Evolutionary conservation across 2,797 vertebrate species (phyloP), one percentile per base, ranked within the genome.

Genomic region (Sebastes iracundus): DNA sequence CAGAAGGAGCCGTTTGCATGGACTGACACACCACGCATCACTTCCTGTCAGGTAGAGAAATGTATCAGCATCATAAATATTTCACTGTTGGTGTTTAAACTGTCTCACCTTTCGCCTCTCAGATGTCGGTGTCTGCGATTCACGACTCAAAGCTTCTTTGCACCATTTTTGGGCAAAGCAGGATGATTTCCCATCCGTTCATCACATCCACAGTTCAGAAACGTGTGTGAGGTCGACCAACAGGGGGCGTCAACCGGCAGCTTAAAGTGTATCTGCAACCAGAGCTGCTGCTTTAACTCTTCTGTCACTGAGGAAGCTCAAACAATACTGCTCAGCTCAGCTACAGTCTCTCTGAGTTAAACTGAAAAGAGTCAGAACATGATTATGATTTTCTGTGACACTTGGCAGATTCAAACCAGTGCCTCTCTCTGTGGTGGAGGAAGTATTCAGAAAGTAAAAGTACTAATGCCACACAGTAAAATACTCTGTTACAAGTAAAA

Each of bases 221-320:
- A 8, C 32, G 1, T 67, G 33, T 23, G 38, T 55, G 35, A 11
- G 7, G 69, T 5, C 14, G 49, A 72, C 92, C 94, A 92, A 91
- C 77, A 95, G 94, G 91, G 91, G 94, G 93, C 90, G 58, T 83
- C 83, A 91, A 83, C 69, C 52, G 79, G 80, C 81, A 90, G 92
- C 72, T 69, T 68, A 73, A 87, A 1, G 20, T 20, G 22, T 7
- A 7, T 9, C 30, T 60, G 58, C 23, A 5, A 32, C 28, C 66
- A 8, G 30, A 42, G 79, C 65, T 68, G 66, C 71, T 62, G 72
- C 18, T 71, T 72, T 52, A 42, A 30, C 59, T 46, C 70, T 49
- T 30, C 9, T 6, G 8, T 9, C 8, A 11, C 49, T 2, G 13
- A 5, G 49, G 35, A 67, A 20, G 74, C 35, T 32, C 4, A 22